Evolutionary conservation across 2,888 invertebrate genomes (phyloP).

Genomic region (Pyrrhia umbra): DNA sequence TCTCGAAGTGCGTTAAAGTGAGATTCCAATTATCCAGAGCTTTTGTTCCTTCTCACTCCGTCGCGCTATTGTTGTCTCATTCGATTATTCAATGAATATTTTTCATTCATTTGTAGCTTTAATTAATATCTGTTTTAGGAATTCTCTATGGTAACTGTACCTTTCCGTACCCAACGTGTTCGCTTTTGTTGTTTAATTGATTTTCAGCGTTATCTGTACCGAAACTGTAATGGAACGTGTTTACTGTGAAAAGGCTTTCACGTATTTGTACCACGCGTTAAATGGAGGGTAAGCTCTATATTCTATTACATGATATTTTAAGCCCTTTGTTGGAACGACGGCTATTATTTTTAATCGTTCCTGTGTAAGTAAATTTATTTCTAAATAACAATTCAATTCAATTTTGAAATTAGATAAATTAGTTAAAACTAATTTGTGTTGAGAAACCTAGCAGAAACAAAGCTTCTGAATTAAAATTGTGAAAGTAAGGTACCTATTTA

Average conservation of each 20-base stretch:
- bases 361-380: neutral
- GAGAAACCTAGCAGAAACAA: neutral
- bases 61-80: conserved; percentile 63
- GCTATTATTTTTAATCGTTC: neutral
- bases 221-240: conserved; percentile 51
- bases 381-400: neutral
- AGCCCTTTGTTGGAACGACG: neutral
- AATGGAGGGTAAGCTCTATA: conserved; percentile 6
- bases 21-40: conserved; percentile 68
- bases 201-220: conserved; percentile 55
- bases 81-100: conserved; percentile 63
- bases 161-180: conserved; percentile 57
- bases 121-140: conserved; percentile 66
- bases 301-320: conserved; percentile 23
- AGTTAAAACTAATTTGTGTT: neutral
- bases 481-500: neutral
- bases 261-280: conserved; percentile 27
- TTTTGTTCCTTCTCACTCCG: conserved; percentile 63
- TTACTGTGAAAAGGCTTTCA: conserved; percentile 47
- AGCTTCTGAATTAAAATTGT: neutral
- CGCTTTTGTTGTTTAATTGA: conserved; percentile 64
- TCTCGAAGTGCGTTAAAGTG: conserved; percentile 55
- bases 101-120: conserved; percentile 66
- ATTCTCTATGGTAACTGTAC: conserved; percentile 58
- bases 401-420: neutral